Evolutionary conservation across 2,888 invertebrate genomes (phyloP).

Genomic region (Azorinus chamasolen): DNA sequence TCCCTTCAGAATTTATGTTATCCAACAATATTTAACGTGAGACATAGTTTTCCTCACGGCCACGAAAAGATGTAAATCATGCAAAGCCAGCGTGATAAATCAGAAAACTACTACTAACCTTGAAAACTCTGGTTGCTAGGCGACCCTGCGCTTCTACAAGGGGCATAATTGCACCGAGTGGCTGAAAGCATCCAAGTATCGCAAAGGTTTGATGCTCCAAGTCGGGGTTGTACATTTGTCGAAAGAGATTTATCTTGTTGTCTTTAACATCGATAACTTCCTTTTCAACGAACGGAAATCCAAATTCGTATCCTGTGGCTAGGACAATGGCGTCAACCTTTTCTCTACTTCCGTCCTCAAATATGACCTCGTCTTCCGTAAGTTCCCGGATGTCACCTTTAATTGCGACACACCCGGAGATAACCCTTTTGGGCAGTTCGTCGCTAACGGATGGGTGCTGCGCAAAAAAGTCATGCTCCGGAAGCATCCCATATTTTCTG

Average conservation of each 20-base stretch:
- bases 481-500: constrained; percentile 85
- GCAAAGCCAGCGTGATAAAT: too few relatives aligned
- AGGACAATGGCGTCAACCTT: constrained; percentile 84
- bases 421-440: constrained; percentile 85
- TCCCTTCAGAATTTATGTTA: too few relatives aligned
- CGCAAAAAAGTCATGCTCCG: constrained; percentile 77
- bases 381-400: constrained; percentile 80
- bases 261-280: constrained; percentile 75
- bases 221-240: constrained; percentile 86
- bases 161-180: constrained; percentile 87
- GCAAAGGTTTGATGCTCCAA: constrained; percentile 84
- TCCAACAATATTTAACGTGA: too few relatives aligned
- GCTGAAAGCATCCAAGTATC: constrained; percentile 87
- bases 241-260: constrained; percentile 84
- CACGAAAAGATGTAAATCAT: too few relatives aligned
- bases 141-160: constrained; percentile 87
- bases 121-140: constrained; percentile 85
- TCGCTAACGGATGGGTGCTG: constrained; percentile 86
- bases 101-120: too few relatives aligned
- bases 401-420: constrained; percentile 84
- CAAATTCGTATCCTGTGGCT: constrained; percentile 86
- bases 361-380: constrained; percentile 79
- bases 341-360: constrained; percentile 78
- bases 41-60: too few relatives aligned
- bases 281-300: constrained; percentile 86